These are phyloP conservation scores for Desoria tigrina DNA, from an alignment of 2,888 invertebrate genomes.

Conservation along the genomic window DNA sequence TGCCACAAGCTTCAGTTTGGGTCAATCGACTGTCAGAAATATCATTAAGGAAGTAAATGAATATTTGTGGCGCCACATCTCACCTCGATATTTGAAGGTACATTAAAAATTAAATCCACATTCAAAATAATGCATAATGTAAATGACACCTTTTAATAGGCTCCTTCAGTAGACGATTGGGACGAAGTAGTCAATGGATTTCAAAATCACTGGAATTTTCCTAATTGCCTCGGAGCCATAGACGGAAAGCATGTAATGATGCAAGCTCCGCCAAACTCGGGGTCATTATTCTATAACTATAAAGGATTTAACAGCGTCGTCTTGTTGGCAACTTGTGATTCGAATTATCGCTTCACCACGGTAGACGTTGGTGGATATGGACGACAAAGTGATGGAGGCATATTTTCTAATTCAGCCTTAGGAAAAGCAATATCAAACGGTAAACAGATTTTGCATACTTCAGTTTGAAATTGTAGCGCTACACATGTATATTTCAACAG, in stretches of 20 bases:
- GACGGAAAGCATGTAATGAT: too few species aligned
- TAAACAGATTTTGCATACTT: slow-evolving; percentile 1
- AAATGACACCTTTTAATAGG: background rate
- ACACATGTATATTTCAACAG: slow-evolving; percentile 1
- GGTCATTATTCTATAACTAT: slow-evolving; percentile 32
- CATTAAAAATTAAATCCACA: too few species aligned
- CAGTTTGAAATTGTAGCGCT: background rate
- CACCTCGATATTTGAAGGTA: too few species aligned
- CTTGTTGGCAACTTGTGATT: slow-evolving; percentile 29
- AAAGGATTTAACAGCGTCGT: slow-evolving; percentile 36
- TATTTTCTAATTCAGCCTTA: slow-evolving; percentile 12
- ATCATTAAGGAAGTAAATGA: too few species aligned
- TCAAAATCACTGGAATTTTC: slow-evolving; percentile 6
- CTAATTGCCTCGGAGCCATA: slow-evolving; percentile 13
- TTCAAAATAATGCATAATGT: too few species aligned
- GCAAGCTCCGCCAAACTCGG: background rate
- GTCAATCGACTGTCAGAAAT: background rate
- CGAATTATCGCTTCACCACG: slow-evolving; percentile 28
- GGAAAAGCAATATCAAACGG: slow-evolving; percentile 16
- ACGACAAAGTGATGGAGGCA: slow-evolving; percentile 28
- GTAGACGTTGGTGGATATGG: slow-evolving; percentile 38
- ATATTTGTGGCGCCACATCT: too few species aligned
- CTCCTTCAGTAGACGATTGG: slow-evolving; percentile 9
- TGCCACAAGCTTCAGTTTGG: background rate
- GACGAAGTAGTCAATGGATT: slow-evolving; percentile 1